Base-by-base conservation (phyloP, 2,797 vertebrate genomes). In the Sebastes vulpes region DNA sequence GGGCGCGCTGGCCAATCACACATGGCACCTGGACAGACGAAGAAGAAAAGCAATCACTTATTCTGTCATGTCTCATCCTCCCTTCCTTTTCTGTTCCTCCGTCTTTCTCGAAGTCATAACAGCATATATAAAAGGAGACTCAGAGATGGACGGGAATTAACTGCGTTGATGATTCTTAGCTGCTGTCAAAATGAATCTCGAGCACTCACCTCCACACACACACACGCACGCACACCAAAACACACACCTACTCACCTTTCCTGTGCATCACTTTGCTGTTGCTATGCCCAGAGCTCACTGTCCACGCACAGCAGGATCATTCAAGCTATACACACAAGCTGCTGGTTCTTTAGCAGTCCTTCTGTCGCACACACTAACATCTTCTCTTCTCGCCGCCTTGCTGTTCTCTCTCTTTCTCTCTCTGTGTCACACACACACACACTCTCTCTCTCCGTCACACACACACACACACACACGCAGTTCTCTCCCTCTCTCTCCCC, bases 11-110 rank as follows among this genome's bases (percentile, higher is more conserved):
- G 91, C 92, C 93, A 93, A 91, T 94, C 92, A 91, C 91, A 94
- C 92, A 92, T 95, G 94, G 90, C 93, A 96, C 95, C 95, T 96
- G 94, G 90, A 93, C 89, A 95, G 90, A 94, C 60, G 85, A 69
- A n/a, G 79, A 90, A 89, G 79, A 80, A 94, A 92, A 94, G 72
- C 84, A 92, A 86, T 93, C 88, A 92, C 82, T 93, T 92, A 93
- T 89, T 89, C 81, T 82, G 76, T 84, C 52, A 42, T 60, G 65
- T 73, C 77, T 84, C 63, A 23, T 70, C 73, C 68, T 31, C 6
- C 7, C 42, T 14, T 64, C 18, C 50, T 72, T 6, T 6, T 74
- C 16, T 26, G 2, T 61, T 20, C 35, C 46, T 50, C 21, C 6
- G 11, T 70, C 32, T 75, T 70, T 58, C 20, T 59, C 28, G 3